phyloP scores from a whole-genome alignment of 2,113 vertebrate genomes.

The Nymphicus hollandicus region DNA sequence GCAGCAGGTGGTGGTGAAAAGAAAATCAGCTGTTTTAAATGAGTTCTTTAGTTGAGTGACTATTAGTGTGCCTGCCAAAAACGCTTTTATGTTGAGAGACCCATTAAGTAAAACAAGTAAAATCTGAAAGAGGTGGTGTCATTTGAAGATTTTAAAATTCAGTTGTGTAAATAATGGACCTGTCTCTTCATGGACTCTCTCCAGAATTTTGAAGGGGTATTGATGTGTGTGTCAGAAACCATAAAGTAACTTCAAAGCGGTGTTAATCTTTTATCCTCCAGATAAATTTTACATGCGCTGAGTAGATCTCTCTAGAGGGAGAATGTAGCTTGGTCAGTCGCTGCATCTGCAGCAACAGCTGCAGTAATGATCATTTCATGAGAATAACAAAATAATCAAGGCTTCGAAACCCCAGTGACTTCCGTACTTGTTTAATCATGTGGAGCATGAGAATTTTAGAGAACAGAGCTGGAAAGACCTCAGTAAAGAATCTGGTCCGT shows the following conservation, averaged over 20 bases:
- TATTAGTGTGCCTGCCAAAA: constrained; percentile 23
- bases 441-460: not conserved
- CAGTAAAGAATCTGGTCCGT: not conserved
- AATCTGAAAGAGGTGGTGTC: not conserved
- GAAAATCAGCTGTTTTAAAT: not conserved
- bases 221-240: not conserved
- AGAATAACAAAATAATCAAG: not conserved
- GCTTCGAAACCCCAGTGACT: not conserved
- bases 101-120: constrained; percentile 22
- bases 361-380: not conserved
- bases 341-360: not conserved
- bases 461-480: not conserved
- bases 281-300: not conserved
- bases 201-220: constrained; percentile 21
- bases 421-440: not conserved
- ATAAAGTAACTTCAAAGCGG: constrained; percentile 1
- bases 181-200: not conserved
- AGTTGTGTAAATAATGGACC: constrained; percentile 18
- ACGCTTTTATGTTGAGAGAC: constrained; percentile 17
- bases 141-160: constrained; percentile 15
- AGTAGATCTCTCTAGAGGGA: not conserved
- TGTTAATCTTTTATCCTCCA: not conserved
- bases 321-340: not conserved
- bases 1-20: not conserved
- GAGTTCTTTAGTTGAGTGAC: not conserved